These are phyloP conservation scores for Stercorarius parasiticus DNA, from an alignment of 2,113 vertebrate species.

Conservation along the genomic window DNA sequence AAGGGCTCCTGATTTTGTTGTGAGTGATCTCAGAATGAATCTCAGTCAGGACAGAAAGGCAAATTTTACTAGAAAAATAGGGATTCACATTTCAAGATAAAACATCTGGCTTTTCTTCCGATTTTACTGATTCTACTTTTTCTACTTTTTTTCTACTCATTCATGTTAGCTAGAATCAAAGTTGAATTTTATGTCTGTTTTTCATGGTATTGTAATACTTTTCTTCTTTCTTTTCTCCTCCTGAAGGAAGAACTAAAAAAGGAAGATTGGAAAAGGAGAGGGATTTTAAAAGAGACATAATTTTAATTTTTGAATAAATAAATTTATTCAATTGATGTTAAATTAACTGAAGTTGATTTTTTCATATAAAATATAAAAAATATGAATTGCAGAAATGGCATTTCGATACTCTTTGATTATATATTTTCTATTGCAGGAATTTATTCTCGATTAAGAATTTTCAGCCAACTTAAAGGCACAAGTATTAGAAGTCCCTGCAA, in stretches of 20 bases:
- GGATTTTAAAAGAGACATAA: neutral
- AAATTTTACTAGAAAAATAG: neutral
- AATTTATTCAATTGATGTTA: neutral
- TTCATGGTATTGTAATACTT: neutral
- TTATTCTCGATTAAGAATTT: neutral
- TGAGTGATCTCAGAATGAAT: neutral
- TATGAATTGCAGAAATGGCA: neutral
- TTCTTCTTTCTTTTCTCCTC: neutral
- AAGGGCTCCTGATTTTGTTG: neutral
- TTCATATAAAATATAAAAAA: neutral
- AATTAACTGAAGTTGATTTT: neutral
- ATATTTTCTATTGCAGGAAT: neutral
- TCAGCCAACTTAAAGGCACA: neutral
- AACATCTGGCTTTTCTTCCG: neutral
- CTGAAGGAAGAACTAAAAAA: neutral
- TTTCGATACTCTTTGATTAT: neutral
- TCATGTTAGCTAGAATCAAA: neutral
- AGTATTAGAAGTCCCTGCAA: constrained; percentile 3
- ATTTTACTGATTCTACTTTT: neutral
- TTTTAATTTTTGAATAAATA: neutral
- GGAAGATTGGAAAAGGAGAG: neutral
- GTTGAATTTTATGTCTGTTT: neutral
- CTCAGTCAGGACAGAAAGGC: neutral
- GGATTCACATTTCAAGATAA: neutral
- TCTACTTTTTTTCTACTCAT: neutral